Evolutionary conservation across 2,888 invertebrate genomes (phyloP), one percentile per base, ranked within the genome.

Genomic region (Coelopa pilipes): DNA sequence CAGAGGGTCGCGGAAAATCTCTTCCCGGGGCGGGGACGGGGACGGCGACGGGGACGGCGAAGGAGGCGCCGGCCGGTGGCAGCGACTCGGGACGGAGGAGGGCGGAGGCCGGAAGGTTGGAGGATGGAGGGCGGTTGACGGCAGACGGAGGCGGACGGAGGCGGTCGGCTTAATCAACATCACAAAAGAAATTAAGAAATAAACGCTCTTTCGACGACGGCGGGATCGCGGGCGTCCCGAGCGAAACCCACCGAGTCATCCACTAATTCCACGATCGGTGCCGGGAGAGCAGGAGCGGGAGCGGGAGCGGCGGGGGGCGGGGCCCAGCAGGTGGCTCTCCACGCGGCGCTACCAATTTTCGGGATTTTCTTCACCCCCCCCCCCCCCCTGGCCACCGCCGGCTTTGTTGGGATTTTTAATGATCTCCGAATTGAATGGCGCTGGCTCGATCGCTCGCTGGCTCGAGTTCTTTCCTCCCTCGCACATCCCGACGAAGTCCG

Each of bases 101-200:
- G 34, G 7, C 2, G 34, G 34, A 34, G 34, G 2, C 34, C 4
- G 34, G 45, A 15, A 11, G 45, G 72, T 55, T n/a, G 60, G 13
- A 24, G 34, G 21, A 67, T 34, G 21, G 73, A 57, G 67, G 70
- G 60, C 70, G 67, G 57, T 60, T 57, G 74, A 72, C 55, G 75
- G 63, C 69, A 75, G 78, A 81, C 79, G 72, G 53, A 17, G 46
- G 24, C 45, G 77, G 78, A 78, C 79, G 79, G 78, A 81, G 81
- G 81, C 80, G 79, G 82, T 79, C 84, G 84, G 83, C 82, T 80
- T 82, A 83, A 85, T 85, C 81, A 82, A 80, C 84, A 83, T 82
- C 84, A 85, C 85, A 84, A 84, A 85, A 82, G 82, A 83, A 84
- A 85, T 85, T 84, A 85, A 85, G 84, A 82, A 84, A 82, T 84